phyloP scores from a whole-genome alignment of 2,888 invertebrate genomes.

The Plagodis pulveraria region DNA sequence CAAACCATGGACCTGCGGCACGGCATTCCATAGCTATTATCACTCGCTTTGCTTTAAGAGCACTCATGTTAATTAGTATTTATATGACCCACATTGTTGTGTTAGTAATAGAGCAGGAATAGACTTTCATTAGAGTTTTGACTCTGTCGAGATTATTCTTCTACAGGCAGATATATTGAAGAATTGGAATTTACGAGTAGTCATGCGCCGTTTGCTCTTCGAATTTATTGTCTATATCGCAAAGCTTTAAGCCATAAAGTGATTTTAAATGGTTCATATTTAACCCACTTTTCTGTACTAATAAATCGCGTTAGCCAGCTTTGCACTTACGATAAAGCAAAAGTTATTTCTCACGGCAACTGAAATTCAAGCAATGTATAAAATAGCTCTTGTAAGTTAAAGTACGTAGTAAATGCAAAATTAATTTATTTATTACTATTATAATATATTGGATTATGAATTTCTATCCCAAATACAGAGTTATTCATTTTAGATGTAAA shows the following conservation, averaged over 20 bases:
- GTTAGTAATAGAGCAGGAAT: too few species aligned
- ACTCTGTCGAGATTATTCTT: conserved; percentile 7
- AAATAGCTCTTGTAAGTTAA: background rate
- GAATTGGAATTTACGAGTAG: conserved; percentile 70
- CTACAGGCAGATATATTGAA: conserved; percentile 51
- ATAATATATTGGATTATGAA: too few species aligned
- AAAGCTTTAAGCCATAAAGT: conserved; percentile 56
- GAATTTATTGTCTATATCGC: conserved; percentile 62
- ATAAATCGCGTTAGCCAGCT: conserved; percentile 29
- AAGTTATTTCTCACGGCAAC: conserved; percentile 1
- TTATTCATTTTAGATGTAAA: too few species aligned
- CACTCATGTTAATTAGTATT: too few species aligned
- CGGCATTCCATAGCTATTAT: too few species aligned
- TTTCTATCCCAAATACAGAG: too few species aligned
- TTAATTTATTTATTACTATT: too few species aligned
- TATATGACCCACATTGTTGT: too few species aligned
- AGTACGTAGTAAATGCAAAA: too few species aligned
- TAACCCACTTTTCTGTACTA: conserved; percentile 31
- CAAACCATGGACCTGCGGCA: too few species aligned
- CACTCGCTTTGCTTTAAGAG: too few species aligned
- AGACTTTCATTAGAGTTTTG: background rate
- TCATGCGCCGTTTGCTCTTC: conserved; percentile 50
- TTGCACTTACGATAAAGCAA: conserved; percentile 16
- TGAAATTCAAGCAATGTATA: conserved; percentile 2
- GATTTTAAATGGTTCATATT: conserved; percentile 59